Evolutionary conservation across 92 coral and sea anemone genomes (phyloP), one percentile per base, ranked within the genome.

Genomic region (Isaurus tuberculatus): DNA sequence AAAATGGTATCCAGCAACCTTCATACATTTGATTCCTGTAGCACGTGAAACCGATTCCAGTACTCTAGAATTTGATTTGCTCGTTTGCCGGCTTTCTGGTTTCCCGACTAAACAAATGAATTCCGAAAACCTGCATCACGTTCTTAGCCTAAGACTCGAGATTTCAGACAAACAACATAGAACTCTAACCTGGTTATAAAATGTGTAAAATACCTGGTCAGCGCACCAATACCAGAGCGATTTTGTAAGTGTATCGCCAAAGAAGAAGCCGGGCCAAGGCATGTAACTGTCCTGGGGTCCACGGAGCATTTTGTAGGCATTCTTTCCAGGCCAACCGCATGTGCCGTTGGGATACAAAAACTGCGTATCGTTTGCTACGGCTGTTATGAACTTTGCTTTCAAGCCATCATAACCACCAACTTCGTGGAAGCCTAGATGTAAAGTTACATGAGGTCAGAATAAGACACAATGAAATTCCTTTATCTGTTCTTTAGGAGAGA

Each of bases 181-280:
- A 2, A 1, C 0, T 40, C 58, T 14, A 20, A 16, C 22, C 16
- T 2, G 5, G 3, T 16, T 2, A 16, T 15, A 19, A 22, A 19
- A 58, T 14, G 14, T 0, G 11, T 9, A 51, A 26, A 37, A 28
- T 75, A 90, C 93, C 93, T 90, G 93, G 68, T 90, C 93, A 15
- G 93, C 93, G 48, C 90, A 86, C 93, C 93, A 90, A 22, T 90
- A 90, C 93, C 93, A 90, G 15, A 90, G 87, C 49, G 91, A 83
- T 32, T 67, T 67, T 49, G 88, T 58, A 34, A 88, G 68, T 2
- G 93, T 90, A 37, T 83, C 88, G 9, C 93, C 93, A 8, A 90
- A 42, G 25, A 90, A 61, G 80, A 90, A 84, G 4, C 91, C 93
- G 16, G 93, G 88, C 93, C 93, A 90, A 22, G 93, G 93, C 64